Evolutionary conservation across 2,113 vertebrate genomes (phyloP), one percentile per base, ranked within the genome.

Genomic region (Epinephelus moara): DNA sequence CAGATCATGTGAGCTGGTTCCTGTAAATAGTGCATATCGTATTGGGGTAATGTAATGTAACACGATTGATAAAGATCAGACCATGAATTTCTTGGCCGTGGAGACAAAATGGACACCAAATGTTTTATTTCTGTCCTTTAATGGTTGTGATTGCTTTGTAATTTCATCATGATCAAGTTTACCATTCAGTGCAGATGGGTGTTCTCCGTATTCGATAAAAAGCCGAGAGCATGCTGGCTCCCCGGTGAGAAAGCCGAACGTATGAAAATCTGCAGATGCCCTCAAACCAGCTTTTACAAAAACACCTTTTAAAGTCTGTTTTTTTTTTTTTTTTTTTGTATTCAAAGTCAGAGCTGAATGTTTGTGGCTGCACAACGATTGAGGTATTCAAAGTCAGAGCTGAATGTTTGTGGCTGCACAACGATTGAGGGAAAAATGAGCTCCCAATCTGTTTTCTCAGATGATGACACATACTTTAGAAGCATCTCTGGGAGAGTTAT

Each of bases 151-250:
- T 88, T 90, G 77, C 84, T 49, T 59, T 42, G 40, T 63, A 37
- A 70, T 88, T 83, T 83, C 82, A 73, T 91, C 84, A 91, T 78
- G 21, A 75, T 76, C 12, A 21, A 47, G 27, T 61, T 64, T 21
- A 27, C 3, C 19, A 49, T 45, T 70, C 55, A 17, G 27, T 75
- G 73, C 27, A n/a, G 7, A 25, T 45, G 61, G 23, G 7, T 67
- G 23, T 63, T 86, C 30, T 67, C 15, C 18, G 45, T 42, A 55
- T 56, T 52, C 2, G 14, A 40, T 33, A 23, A 59, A 23, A 59
- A 88, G 60, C 71, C 1, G 10, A 42, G 15, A 52, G 25, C 18
- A 3, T 3, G 19, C 55, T 12, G 33, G 23, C 47, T 69, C 57
- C 50, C n/a, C 23, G 49, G 59, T 78, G 71, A 76, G 25, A 77